phyloP scores from a whole-genome alignment of 1,140 invertebrate species.

The Danaus plexippus region DNA sequence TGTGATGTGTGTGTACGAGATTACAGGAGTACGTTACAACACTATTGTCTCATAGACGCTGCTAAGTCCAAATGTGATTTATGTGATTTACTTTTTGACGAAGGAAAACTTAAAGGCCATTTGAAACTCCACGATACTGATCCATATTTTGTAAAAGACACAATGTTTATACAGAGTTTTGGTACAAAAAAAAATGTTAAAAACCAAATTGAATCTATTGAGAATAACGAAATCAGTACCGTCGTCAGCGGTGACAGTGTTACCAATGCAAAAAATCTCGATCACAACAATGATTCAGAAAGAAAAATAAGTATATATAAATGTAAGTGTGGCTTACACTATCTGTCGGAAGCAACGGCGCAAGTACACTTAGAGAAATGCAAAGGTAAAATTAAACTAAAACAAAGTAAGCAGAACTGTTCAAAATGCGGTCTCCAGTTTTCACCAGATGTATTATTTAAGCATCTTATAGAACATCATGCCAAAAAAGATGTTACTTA shows the following conservation, averaged over 20 bases:
- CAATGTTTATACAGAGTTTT: slow-evolving; percentile 27
- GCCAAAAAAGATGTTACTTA: slow-evolving; percentile 30
- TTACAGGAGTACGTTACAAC: slow-evolving; percentile 20
- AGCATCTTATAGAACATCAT: slow-evolving; percentile 45
- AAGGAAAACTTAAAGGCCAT: slow-evolving; percentile 30
- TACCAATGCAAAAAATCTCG: slow-evolving; percentile 6
- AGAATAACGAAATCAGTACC: slow-evolving; percentile 4
- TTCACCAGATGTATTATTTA: slow-evolving; percentile 38
- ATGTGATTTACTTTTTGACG: slow-evolving; percentile 35
- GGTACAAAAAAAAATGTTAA: slow-evolving; percentile 2
- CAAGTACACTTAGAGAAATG: slow-evolving; percentile 26
- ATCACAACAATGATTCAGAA: slow-evolving; percentile 6
- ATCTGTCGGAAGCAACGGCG: slow-evolving; percentile 27
- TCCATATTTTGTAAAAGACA: slow-evolving; percentile 31
- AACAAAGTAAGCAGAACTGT: slow-evolving; percentile 38
- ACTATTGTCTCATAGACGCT: slow-evolving; percentile 28
- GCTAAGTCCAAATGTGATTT: slow-evolving; percentile 30
- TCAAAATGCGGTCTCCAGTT: slow-evolving; percentile 44
- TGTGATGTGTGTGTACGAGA: slow-evolving; percentile 33
- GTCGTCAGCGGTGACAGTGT: slow-evolving; percentile 4
- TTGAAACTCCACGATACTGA: slow-evolving; percentile 31
- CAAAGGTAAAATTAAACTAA: slow-evolving; percentile 12
- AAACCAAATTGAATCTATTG: slow-evolving; percentile 4
- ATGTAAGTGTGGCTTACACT: slow-evolving; percentile 44
- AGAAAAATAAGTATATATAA: slow-evolving; percentile 33